Evolutionary conservation across 2,888 invertebrate genomes (phyloP), one percentile per base, ranked within the genome.

Genomic region (Drosophila multiciliata): DNA sequence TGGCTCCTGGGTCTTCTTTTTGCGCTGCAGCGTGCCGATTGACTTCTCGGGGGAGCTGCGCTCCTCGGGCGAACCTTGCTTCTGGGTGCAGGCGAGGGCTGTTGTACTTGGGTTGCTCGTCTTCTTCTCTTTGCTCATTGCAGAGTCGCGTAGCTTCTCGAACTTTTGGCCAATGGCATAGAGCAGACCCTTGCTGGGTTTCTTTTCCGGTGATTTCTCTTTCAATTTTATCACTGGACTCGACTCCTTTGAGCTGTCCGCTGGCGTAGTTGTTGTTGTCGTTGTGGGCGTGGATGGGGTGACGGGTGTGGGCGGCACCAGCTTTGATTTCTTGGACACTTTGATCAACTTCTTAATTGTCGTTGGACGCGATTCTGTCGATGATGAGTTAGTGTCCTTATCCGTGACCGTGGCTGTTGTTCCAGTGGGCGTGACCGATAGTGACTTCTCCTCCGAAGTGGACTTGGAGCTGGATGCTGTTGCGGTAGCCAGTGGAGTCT

Each of bases 161-260:
- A 96, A 94, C 91, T 96, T 96, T 89, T 96, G 96, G 52, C 97
- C 97, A 82, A 97, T 95, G 0, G 95, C 95, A 89, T 96, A 96
- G 48, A 97, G 93, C 80, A 97, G 94, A 4, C 91, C 95, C 80
- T 94, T 93, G 75, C 93, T 94, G 1, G 95, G 94, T 92, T 95
- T 95, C 92, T 95, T 95, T 88, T 95, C 95, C 9, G 94, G 92
- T 0, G 93, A 92, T 64, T 92, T 93, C 86, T 82, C 91, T 78
- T 92, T 94, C 80, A 74, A 74, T 23, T 79, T 78, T 49, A 69
- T 80, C 2, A 75, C 82, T 3, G 90, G 83, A 70, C 93, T 93
- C 3, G 83, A 80, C 45, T 92, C 92, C 49, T 92, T 92, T 66
- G 73, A 92, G 89, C 92, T 91, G 26, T 85, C 80, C 1, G 87